Percentiles rank a stretch among this genome's conserved stretches.
Conservation (phyloP, 2,888 invertebrate genomes). For the Aphidoletes aphidimyza region DNA sequence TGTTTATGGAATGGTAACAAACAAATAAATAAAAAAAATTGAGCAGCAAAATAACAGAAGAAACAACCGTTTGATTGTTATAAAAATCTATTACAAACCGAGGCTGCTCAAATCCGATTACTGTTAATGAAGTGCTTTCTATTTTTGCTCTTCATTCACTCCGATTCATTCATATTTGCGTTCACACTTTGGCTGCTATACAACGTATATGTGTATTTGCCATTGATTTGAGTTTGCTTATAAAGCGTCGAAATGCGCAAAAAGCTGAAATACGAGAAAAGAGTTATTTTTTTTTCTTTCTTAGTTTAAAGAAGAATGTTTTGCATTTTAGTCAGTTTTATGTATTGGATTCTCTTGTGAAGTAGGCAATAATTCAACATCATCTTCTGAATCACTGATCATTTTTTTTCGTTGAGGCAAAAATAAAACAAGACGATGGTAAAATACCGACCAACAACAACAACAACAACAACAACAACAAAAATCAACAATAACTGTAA, state of each 20-base stretch:
- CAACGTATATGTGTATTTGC: too few species aligned
- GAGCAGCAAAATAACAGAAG: neutral
- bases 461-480: neutral
- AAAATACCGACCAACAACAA: neutral
- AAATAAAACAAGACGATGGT: neutral
- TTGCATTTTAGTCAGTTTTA: too few species aligned
- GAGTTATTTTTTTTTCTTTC: too few species aligned
- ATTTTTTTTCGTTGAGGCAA: neutral
- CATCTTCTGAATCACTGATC: too few species aligned
- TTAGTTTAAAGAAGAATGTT: too few species aligned
- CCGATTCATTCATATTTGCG: constrained; percentile 16
- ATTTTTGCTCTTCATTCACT: constrained; percentile 48
- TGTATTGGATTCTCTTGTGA: too few species aligned
- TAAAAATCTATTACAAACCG: neutral
- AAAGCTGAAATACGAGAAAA: too few species aligned
- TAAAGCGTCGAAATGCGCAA: too few species aligned
- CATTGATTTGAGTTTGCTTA: too few species aligned
- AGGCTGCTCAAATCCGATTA: constrained; percentile 37
- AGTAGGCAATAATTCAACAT: too few species aligned
- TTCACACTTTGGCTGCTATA: neutral
- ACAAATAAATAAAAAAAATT: neutral
- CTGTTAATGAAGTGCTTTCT: constrained; percentile 34
- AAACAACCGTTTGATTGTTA: constrained; percentile 7
- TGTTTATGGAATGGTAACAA: constrained; percentile 1
- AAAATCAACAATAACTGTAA: neutral